A percentile compares a stretch with the other conserved stretches of the same genome.
Evolutionary conservation across 2,888 invertebrate genomes (phyloP).

Genomic region (Parnassius smintheus): DNA sequence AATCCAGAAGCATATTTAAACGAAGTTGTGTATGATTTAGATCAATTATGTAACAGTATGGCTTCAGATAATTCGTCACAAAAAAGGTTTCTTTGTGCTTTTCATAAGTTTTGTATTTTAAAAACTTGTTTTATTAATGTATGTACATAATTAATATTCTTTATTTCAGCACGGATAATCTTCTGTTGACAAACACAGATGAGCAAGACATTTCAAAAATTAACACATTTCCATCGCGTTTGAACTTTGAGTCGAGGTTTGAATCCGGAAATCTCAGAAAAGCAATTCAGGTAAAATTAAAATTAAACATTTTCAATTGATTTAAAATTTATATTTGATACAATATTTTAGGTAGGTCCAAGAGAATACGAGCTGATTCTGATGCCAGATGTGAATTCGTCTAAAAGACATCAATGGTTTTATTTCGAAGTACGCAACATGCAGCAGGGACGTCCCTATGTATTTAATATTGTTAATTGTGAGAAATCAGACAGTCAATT

Average conservation of each 20-base stretch:
- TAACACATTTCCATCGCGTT: conserved; percentile 61
- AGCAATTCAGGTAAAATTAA: conserved; percentile 84
- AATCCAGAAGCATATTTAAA: conserved; percentile 81
- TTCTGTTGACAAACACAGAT: conserved; percentile 72
- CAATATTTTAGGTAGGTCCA: conserved; percentile 82
- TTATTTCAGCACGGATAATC: conserved; percentile 56
- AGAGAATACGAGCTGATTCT: conserved; percentile 91
- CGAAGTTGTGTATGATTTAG: conserved; percentile 87
- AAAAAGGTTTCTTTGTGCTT: conserved; percentile 51
- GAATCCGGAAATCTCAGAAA: conserved; percentile 92
- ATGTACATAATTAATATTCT: background rate
- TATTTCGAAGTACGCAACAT: conserved; percentile 94
- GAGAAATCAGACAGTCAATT: conserved; percentile 93
- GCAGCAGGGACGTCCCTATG: conserved; percentile 84
- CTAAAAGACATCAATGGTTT: conserved; percentile 92
- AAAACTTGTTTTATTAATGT: background rate
- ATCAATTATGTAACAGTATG: conserved; percentile 56
- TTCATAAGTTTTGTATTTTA: background rate
- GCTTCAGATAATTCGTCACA: conserved; percentile 46
- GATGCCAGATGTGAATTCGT: conserved; percentile 91
- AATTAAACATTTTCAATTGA: background rate
- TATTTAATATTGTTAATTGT: conserved; percentile 93
- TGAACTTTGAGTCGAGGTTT: conserved; percentile 91
- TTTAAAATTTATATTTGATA: no score
- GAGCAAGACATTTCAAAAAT: conserved; percentile 71